These are phyloP conservation scores for Ia io DNA, from an alignment of 2,113 vertebrate genomes.

Conservation along the genomic window DNA sequence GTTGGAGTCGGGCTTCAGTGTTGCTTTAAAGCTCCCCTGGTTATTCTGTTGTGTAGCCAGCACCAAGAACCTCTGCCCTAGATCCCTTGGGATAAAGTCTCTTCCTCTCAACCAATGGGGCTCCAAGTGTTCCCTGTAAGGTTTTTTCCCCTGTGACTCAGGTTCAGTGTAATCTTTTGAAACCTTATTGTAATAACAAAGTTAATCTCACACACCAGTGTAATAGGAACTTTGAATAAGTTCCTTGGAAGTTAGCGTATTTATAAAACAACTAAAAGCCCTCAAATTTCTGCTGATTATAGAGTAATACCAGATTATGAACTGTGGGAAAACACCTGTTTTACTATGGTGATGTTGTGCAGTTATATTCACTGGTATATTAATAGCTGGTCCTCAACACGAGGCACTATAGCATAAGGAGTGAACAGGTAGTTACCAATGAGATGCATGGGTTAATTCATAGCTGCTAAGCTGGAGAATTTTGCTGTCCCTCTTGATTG, in stretches of 20 bases:
- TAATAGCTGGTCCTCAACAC: not conserved
- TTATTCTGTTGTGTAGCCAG: not conserved
- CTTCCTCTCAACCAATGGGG: not conserved
- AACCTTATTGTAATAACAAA: constrained; percentile 40
- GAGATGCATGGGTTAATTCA: not conserved
- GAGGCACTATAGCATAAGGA: not conserved
- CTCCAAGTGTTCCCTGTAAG: not conserved
- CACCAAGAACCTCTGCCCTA: not conserved
- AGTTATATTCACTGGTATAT: not conserved
- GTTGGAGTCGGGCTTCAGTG: not conserved
- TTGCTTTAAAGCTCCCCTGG: not conserved
- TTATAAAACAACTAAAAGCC: constrained; percentile 12
- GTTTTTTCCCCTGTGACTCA: not conserved
- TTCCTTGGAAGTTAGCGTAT: constrained; percentile 21
- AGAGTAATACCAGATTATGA: constrained; percentile 13
- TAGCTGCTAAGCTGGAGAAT: not conserved
- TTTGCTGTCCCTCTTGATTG: not conserved
- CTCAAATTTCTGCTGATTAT: constrained; percentile 2
- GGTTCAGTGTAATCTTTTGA: constrained; percentile 53
- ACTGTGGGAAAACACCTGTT: not conserved
- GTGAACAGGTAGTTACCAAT: not conserved
- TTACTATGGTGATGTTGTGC: not conserved
- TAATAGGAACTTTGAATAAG: constrained; percentile 43
- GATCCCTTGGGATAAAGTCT: not conserved
- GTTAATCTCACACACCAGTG: not conserved